Conservation (phyloP, 2,888 invertebrate species). For the Stenoptilia bipunctidactyla region DNA sequence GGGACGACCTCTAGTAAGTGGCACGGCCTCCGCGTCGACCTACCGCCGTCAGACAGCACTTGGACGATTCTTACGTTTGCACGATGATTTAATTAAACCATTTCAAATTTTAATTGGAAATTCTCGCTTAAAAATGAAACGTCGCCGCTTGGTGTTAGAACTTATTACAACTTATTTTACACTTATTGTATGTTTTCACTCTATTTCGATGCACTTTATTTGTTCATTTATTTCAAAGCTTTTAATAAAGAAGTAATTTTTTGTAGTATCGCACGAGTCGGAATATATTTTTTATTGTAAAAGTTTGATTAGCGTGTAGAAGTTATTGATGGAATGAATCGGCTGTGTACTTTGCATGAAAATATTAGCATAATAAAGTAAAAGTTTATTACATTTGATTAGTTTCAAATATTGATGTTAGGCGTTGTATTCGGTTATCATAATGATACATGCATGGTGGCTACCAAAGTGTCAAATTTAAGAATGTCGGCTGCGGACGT, state of each 20-base stretch:
- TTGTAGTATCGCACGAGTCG: slow-evolving; percentile 41
- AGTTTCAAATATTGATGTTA: too few species aligned
- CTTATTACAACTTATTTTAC: slow-evolving; percentile 22
- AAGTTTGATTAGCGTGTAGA: slow-evolving; percentile 55
- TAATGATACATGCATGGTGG: not conserved
- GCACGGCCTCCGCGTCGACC: slow-evolving; percentile 53
- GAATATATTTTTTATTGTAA: slow-evolving; percentile 33
- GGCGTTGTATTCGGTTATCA: not conserved
- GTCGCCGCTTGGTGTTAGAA: slow-evolving; percentile 62
- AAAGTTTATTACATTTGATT: not conserved
- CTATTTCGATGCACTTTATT: slow-evolving; percentile 58
- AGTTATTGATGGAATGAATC: slow-evolving; percentile 41
- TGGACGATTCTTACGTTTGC: slow-evolving; percentile 61
- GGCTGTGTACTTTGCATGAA: slow-evolving; percentile 48
- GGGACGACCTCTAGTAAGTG: slow-evolving; percentile 97
- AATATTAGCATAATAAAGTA: slow-evolving; percentile 8
- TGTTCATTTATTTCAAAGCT: slow-evolving; percentile 45
- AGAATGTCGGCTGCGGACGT: too few species aligned
- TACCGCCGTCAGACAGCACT: slow-evolving; percentile 60
- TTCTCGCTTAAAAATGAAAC: slow-evolving; percentile 55
- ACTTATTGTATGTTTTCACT: slow-evolving; percentile 51
- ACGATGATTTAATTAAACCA: slow-evolving; percentile 40
- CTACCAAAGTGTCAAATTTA: not conserved
- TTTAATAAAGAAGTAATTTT: slow-evolving; percentile 10
- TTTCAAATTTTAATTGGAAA: slow-evolving; percentile 37